Evolutionary conservation across 35 echinoderm and acorn worm species (phyloP).

Genomic region (Amphiura filiformis): DNA sequence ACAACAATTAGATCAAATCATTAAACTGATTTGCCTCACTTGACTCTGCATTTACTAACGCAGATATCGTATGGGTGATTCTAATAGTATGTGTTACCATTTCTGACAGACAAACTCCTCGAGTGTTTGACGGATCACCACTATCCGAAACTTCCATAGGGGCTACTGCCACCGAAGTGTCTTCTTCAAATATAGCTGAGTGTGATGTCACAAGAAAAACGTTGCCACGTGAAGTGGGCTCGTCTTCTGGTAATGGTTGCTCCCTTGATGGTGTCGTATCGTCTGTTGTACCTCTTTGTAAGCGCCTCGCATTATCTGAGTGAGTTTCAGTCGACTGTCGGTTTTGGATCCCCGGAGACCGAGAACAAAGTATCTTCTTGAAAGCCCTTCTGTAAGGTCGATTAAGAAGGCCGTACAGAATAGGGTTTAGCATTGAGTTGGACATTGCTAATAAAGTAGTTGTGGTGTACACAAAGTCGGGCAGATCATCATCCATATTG

Average conservation of each 20-base stretch:
- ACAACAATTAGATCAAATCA: no score
- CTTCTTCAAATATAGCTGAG: not conserved
- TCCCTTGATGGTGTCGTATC: no score
- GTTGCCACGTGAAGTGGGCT: no score
- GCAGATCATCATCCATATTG: not conserved
- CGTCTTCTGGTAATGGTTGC: no score
- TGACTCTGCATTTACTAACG: no score
- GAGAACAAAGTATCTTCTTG: not conserved
- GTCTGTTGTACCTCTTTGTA: no score
- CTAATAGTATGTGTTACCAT: not conserved
- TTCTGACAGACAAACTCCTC: not conserved
- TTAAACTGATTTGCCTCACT: no score
- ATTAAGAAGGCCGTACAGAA: slow-evolving; percentile 72
- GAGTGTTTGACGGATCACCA: not conserved
- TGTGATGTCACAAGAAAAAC: not conserved
- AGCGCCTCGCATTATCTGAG: no score
- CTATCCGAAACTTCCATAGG: not conserved
- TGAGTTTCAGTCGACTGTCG: no score
- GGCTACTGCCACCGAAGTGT: not conserved
- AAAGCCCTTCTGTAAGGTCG: slow-evolving; percentile 59
- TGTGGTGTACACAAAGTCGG: slow-evolving; percentile 34
- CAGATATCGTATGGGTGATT: not conserved
- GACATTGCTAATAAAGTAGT: slow-evolving; percentile 61
- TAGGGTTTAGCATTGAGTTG: slow-evolving; percentile 71
- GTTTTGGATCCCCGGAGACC: no score